Conservation (phyloP, 2,113 vertebrate genomes). For the Nothobranchius kuhntae region DNA sequence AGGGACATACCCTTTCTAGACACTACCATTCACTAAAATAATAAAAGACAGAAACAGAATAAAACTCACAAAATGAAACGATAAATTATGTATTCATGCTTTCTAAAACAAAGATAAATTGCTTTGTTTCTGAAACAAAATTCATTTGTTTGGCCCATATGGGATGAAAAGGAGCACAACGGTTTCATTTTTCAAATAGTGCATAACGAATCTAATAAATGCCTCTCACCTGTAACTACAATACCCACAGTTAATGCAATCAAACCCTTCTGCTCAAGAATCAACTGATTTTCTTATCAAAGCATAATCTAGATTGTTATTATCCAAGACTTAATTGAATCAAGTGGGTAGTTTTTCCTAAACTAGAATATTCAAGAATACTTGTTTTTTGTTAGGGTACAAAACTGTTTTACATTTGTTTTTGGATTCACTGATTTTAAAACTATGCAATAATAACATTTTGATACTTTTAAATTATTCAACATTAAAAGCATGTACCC, state of each 20-base stretch:
- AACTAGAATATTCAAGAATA: not conserved
- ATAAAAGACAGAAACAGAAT: constrained; percentile 22
- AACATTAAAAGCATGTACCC: not conserved
- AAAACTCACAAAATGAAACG: not conserved
- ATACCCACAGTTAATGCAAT: constrained; percentile 6
- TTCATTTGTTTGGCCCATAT: too few relatives aligned
- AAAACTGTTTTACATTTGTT: not conserved
- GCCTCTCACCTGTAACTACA: not conserved
- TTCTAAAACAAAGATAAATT: not conserved
- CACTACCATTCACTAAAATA: constrained; percentile 98
- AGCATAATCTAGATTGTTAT: not conserved
- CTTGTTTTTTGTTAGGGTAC: not conserved
- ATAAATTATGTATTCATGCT: not conserved
- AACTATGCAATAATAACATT: too few relatives aligned
- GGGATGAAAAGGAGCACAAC: not conserved
- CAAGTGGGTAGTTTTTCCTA: not conserved
- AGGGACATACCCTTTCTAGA: constrained; percentile 99
- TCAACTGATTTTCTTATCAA: constrained; percentile 6
- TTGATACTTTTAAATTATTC: not conserved
- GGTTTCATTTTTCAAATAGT: not conserved
- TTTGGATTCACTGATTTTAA: too few relatives aligned
- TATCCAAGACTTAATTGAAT: not conserved
- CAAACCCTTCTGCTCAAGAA: not conserved
- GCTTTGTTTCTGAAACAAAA: too few relatives aligned
- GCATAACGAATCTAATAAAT: not conserved